Evolutionary conservation across 2,797 vertebrate genomes (phyloP).

Genomic region (Sebastes umbrosus): DNA sequence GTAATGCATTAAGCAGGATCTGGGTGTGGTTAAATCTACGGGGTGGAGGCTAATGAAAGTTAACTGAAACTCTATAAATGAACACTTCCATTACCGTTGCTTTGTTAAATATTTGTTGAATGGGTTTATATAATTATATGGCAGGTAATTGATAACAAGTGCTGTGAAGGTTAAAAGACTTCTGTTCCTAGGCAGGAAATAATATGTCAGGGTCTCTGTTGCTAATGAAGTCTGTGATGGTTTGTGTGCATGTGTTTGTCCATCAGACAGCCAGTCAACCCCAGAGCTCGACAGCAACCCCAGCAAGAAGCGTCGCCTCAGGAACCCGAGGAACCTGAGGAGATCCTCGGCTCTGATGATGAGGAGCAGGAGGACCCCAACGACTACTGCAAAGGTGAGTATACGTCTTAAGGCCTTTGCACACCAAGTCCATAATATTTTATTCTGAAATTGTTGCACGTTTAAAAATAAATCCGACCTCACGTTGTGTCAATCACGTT

Average conservation of each 20-base stretch:
- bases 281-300: slow-evolving; percentile 80
- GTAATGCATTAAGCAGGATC: slow-evolving; percentile 1
- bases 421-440: neutral
- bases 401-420: neutral
- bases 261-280: slow-evolving; percentile 87
- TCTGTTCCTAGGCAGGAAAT: neutral
- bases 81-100: neutral
- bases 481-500: too few species aligned
- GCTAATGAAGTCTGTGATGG: neutral
- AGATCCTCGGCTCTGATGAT: slow-evolving; percentile 97
- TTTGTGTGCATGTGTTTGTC: slow-evolving; percentile 8
- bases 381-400: slow-evolving; percentile 96
- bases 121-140: neutral
- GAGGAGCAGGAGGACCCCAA: slow-evolving; percentile 98
- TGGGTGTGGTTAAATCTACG: neutral
- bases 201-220: neutral
- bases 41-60: neutral
- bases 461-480: too few species aligned
- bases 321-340: slow-evolving; percentile 85
- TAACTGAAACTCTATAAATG: neutral
- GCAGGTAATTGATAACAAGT: neutral
- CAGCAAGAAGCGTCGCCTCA: slow-evolving; percentile 86
- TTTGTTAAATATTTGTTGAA: neutral
- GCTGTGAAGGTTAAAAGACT: neutral
- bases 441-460: neutral